Base-by-base conservation (phyloP, 2,888 invertebrate genomes). In the Phaonia tiefii region DNA sequence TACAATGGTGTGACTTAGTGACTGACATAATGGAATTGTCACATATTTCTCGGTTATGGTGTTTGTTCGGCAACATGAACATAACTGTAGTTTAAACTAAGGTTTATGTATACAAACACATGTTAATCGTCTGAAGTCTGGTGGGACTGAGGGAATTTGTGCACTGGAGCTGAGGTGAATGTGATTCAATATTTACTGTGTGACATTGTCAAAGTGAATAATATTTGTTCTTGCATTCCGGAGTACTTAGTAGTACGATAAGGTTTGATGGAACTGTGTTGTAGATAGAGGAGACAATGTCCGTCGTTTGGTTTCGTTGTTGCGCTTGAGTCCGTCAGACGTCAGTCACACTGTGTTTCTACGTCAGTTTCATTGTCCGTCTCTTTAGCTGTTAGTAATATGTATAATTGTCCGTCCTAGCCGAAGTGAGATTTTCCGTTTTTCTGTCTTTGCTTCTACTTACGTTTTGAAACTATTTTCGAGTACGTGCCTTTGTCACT, bases 21-120 rank as follows among this genome's bases (percentile, higher is more conserved):
- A 87, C 87, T 87, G 87, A 88, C 88, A 86, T 88, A 86, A 63
- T 42, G 42, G 42, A 87, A 88, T 88, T 78, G 80, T 81, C 74
- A 77, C 80, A 75, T 60, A 42, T 13, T 42, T 49, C 25, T 67
- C 58, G 42, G 0, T 46, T n/a, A 51, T 11, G 11, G 42, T 46
- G 22, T 63, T 42, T 70, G 39, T 39, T 20, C 39, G 17, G 58
- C 44, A 46, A 60, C 25, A 26, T 26, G 58, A 63, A 63, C 63
- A 75, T 79, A 71, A 72, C 58, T 60, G 46, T 49, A 72, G 22
- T 63, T 42, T 26, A n/a, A 58, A 58, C 26, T 58, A 75, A 11
- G 54, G 54, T 5, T 31, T 44, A 44, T n/a, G 4, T 10, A 13
- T 44, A 44, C 49, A 20, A 20, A 2, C 46, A 15, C 1, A 46